phyloP scores from a whole-genome alignment of 64 coral and sea anemone genomes.

The Montipora efflorescens region DNA sequence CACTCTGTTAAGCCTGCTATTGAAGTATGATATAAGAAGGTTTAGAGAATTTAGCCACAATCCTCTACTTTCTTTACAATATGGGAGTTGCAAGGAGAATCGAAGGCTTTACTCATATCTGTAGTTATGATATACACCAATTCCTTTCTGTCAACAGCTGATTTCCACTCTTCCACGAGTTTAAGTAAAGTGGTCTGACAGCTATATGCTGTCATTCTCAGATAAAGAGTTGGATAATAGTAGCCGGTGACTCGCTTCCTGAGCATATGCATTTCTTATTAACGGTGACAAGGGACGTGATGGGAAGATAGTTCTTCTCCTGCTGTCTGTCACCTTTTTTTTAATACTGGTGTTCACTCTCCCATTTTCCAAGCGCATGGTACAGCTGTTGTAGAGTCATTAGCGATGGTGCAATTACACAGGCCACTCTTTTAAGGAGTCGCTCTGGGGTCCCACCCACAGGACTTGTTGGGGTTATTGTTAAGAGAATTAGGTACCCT shows the following conservation, averaged over 20 bases:
- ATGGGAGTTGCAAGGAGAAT: too few species aligned
- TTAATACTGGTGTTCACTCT: background rate
- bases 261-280: background rate
- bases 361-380: background rate
- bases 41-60: too few species aligned
- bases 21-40: too few species aligned
- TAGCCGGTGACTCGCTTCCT: background rate
- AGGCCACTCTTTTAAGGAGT: background rate
- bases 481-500: background rate
- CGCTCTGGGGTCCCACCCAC: background rate
- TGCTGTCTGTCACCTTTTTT: slow-evolving; percentile 2
- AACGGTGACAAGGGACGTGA: background rate
- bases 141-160: too few species aligned
- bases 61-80: too few species aligned
- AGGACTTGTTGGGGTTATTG: background rate
- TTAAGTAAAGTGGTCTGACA: too few species aligned
- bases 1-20: too few species aligned
- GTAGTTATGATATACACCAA: too few species aligned
- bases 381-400: background rate
- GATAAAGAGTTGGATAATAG: background rate
- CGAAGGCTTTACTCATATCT: too few species aligned
- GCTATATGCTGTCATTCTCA: too few species aligned
- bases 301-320: background rate
- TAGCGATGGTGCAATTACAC: background rate
- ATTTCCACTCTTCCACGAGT: too few species aligned